Evolutionary conservation across 2,888 invertebrate species (phyloP).

Genomic region (Tupiocoris notatus): DNA sequence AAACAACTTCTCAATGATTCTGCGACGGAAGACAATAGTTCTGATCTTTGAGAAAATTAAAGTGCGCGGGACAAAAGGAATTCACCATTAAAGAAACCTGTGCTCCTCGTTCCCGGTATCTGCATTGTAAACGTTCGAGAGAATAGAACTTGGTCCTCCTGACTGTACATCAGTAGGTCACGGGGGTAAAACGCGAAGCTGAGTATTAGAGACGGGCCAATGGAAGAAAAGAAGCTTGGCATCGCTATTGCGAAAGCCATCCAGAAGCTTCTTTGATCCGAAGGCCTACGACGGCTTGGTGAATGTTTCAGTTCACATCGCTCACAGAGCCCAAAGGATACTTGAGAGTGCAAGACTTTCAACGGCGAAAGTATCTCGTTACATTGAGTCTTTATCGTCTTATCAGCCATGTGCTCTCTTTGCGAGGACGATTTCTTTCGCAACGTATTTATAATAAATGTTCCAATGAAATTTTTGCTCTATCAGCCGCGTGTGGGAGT

Average conservation of each 20-base stretch:
- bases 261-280: not conserved
- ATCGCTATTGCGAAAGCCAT: not conserved
- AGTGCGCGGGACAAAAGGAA: not conserved
- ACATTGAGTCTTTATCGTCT: not conserved
- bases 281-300: not conserved
- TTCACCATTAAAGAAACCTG: not conserved
- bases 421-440: no score
- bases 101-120: not conserved
- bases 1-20: not conserved
- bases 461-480: no score
- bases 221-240: not conserved
- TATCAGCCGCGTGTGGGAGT: no score
- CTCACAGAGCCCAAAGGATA: not conserved
- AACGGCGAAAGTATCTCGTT: not conserved
- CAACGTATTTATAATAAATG: no score
- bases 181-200: not conserved
- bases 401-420: not conserved
- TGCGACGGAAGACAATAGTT: not conserved
- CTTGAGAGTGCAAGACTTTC: not conserved
- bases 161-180: not conserved
- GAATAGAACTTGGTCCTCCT: not conserved
- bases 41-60: not conserved
- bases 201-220: not conserved
- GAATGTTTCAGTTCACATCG: not conserved
- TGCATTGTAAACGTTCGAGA: not conserved